A percentile compares a stretch with the other conserved stretches of the same genome.
These are phyloP conservation scores for Porites cylindrica DNA, from an alignment of 92 coral and sea anemone species.

Conservation along the genomic window DNA sequence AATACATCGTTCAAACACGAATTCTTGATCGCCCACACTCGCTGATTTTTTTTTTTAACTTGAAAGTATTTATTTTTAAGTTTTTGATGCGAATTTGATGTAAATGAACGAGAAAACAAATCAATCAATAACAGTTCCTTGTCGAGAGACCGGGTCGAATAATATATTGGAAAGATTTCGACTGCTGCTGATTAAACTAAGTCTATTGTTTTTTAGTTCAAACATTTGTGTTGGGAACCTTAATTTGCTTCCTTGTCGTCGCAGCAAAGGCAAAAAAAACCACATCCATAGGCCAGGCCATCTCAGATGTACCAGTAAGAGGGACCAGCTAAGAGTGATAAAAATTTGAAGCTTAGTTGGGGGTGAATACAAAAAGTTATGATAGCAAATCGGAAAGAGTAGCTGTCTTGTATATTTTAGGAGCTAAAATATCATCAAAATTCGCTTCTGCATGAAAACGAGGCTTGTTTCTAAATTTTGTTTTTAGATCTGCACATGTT, in stretches of 20 bases:
- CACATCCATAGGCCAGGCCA: too few species aligned
- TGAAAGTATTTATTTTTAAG: neutral
- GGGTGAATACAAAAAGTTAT: too few species aligned
- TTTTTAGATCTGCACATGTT: too few species aligned
- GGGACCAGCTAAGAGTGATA: too few species aligned
- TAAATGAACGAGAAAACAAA: neutral
- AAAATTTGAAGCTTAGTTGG: too few species aligned
- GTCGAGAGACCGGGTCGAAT: conserved; percentile 9
- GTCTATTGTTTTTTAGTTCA: conserved; percentile 11
- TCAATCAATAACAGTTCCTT: neutral
- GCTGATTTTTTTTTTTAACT: neutral
- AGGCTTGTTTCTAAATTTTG: too few species aligned
- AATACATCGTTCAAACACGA: neutral
- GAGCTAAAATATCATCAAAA: too few species aligned
- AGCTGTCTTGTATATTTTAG: too few species aligned
- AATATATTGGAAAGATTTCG: conserved; percentile 15
- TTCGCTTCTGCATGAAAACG: too few species aligned
- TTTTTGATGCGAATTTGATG: neutral
- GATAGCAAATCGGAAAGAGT: too few species aligned
- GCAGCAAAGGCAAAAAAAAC: neutral
- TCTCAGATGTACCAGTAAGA: too few species aligned
- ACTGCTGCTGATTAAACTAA: conserved; percentile 13
- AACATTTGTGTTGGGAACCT: conserved; percentile 29
- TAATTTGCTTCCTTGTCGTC: conserved; percentile 30
- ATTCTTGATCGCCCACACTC: neutral